Evolutionary conservation across 2,113 vertebrate species (phyloP).

Genomic region (Malurus cyaneus): DNA sequence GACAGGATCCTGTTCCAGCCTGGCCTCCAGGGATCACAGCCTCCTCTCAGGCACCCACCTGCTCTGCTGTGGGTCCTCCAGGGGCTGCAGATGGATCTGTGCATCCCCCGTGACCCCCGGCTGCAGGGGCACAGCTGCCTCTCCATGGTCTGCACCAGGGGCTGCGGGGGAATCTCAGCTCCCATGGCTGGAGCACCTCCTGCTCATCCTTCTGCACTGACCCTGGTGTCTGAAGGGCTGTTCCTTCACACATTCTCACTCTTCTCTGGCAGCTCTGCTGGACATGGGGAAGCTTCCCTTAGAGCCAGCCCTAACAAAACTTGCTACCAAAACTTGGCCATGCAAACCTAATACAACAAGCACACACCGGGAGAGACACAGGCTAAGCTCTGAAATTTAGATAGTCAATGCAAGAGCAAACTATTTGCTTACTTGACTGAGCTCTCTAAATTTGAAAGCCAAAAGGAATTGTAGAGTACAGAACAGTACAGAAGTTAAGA

Average conservation of each 20-base stretch:
- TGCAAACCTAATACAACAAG: background rate
- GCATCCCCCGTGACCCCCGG: rapidly evolving
- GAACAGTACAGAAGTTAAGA: background rate
- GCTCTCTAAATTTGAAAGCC: background rate
- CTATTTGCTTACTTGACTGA: background rate
- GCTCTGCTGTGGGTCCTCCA: background rate
- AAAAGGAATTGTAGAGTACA: background rate
- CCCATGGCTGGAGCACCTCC: background rate
- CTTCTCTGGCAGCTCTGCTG: background rate
- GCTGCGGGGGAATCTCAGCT: background rate
- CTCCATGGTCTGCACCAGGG: rapidly evolving
- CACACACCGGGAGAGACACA: background rate
- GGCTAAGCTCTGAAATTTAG: background rate
- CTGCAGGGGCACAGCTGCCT: background rate
- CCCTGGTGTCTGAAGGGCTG: background rate
- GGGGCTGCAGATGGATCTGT: background rate
- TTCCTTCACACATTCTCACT: background rate
- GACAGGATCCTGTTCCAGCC: background rate
- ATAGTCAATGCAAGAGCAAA: background rate
- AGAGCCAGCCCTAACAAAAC: background rate
- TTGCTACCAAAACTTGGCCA: background rate
- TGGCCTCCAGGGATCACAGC: rapidly evolving
- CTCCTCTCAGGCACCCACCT: background rate
- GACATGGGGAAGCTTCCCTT: background rate
- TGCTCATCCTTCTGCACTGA: background rate